phyloP scores from a whole-genome alignment of 2,797 vertebrate species.

The Chrysocyon brachyurus region DNA sequence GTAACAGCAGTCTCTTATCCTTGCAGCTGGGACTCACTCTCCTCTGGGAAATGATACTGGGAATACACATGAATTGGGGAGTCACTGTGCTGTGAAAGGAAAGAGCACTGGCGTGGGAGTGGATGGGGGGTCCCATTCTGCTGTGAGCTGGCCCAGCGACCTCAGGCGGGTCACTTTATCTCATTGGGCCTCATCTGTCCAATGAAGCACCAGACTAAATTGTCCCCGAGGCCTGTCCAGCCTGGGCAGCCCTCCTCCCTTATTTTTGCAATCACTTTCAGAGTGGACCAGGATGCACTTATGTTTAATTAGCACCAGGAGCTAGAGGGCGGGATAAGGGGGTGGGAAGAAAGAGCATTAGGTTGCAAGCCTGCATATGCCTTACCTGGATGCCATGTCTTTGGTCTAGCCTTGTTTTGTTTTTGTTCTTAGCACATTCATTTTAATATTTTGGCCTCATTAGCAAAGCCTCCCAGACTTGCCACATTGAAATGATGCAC shows the following conservation, averaged over 20 bases:
- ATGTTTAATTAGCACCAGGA: neutral
- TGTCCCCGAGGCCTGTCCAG: conserved; percentile 41
- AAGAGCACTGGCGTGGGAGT: conserved; percentile 52
- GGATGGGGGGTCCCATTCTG: conserved; percentile 32
- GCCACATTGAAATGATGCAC: neutral
- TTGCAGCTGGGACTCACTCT: conserved; percentile 68
- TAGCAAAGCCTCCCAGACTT: conserved; percentile 13
- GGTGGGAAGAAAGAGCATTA: neutral
- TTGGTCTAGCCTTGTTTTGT: neutral
- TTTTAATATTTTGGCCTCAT: conserved; percentile 27
- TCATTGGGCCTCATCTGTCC: conserved; percentile 9
- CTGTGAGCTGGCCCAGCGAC: conserved; percentile 26
- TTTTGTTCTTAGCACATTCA: conserved; percentile 24
- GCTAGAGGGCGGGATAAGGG: neutral
- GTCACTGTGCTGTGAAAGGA: conserved; percentile 65
- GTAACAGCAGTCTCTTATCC: conserved; percentile 70
- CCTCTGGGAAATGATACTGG: conserved; percentile 61
- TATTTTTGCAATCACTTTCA: neutral
- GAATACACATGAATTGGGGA: conserved; percentile 54
- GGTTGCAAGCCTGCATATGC: neutral
- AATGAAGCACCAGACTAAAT: neutral
- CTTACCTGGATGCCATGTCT: neutral
- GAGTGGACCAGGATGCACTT: neutral
- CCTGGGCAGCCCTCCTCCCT: neutral
- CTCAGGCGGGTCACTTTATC: neutral